Evolutionary conservation across 2,888 invertebrate species (phyloP).

Genomic region (Parasteatoda lunata): DNA sequence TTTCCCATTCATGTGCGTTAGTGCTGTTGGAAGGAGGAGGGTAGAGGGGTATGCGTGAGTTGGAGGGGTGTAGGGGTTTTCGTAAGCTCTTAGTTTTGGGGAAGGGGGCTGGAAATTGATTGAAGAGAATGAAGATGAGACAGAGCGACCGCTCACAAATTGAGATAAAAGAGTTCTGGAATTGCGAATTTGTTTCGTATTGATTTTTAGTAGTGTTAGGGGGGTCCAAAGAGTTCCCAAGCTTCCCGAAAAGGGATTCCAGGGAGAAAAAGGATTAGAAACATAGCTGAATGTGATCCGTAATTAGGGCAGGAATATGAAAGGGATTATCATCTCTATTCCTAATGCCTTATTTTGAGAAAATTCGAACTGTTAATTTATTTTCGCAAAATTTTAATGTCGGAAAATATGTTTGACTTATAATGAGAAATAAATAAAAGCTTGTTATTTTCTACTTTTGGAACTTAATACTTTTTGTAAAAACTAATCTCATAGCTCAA

Average conservation of each 20-base stretch:
- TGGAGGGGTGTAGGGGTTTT: background rate
- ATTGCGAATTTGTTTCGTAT: constrained; percentile 14
- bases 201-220: background rate
- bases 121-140: background rate
- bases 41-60: background rate
- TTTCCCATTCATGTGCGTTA: constrained; percentile 14
- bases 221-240: background rate
- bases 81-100: background rate
- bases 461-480: no score
- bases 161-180: constrained; percentile 23
- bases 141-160: constrained; percentile 14
- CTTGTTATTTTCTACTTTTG: no score
- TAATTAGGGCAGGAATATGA: background rate
- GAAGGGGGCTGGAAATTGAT: constrained; percentile 15
- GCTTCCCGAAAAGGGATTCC: background rate
- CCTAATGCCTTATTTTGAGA: no score
- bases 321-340: no score
- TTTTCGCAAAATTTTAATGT: no score
- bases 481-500: no score
- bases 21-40: background rate
- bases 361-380: no score
- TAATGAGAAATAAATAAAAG: no score
- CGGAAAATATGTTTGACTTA: no score
- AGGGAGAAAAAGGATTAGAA: constrained; percentile 5
- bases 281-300: background rate